phyloP scores from a whole-genome alignment of 2,888 invertebrate genomes.

The Oligia strigilis region DNA sequence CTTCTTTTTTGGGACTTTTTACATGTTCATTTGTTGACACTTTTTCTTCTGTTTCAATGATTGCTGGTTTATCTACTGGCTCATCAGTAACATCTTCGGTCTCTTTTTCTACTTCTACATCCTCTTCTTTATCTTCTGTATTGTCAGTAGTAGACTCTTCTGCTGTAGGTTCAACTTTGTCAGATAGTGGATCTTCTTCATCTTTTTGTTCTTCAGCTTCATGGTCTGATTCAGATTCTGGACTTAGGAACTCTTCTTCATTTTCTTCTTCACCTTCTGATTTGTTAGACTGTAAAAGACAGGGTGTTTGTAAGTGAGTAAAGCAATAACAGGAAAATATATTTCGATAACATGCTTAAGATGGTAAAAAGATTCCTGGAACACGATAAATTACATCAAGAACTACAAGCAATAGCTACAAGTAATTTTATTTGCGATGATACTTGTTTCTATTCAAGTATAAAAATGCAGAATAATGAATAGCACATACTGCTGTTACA shows the following conservation, averaged over 20 bases:
- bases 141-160: conserved; percentile 41
- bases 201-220: conserved; percentile 76
- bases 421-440: not conserved
- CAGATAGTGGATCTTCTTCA: conserved; percentile 57
- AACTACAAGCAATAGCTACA: too few species aligned
- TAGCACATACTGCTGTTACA: not conserved
- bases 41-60: conserved; percentile 40
- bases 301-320: not conserved
- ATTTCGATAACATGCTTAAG: not conserved
- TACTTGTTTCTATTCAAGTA: not conserved
- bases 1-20: conserved; percentile 6
- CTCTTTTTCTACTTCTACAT: conserved; percentile 21
- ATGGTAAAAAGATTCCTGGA: not conserved
- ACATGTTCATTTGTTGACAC: conserved; percentile 20
- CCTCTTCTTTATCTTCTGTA: conserved; percentile 47
- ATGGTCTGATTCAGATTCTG: conserved; percentile 86
- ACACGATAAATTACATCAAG: not conserved
- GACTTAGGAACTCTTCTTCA: conserved; percentile 88
- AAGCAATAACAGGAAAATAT: not conserved
- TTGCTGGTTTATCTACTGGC: conserved; percentile 14
- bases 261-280: conserved; percentile 85
- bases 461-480: conserved; percentile 1
- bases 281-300: conserved; percentile 70
- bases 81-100: conserved; percentile 39
- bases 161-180: conserved; percentile 42